Percentiles rank a stretch among this genome's conserved stretches.
phyloP scores from a whole-genome alignment of 2,888 invertebrate species.

The Chalcis sispes region DNA sequence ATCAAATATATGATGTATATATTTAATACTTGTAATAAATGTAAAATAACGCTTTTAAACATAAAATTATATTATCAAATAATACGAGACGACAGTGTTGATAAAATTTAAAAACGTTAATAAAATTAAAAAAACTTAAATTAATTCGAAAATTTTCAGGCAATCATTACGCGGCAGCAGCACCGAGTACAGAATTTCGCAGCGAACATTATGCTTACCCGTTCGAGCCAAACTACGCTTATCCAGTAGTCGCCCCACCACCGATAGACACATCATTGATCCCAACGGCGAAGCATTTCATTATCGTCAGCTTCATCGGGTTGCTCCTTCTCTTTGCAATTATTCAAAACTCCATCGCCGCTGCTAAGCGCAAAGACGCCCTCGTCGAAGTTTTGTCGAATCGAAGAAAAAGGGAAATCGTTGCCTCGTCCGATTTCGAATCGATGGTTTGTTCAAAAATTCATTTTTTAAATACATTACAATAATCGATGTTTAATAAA shows the following conservation, averaged over 20 bases:
- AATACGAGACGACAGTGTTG: too few species aligned
- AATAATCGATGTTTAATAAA: neutral
- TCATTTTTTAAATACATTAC: neutral
- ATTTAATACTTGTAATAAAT: too few species aligned
- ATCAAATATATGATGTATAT: too few species aligned
- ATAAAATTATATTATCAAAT: too few species aligned
- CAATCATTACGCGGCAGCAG: constrained; percentile 31
- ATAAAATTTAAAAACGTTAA: too few species aligned
- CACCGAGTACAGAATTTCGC: constrained; percentile 58
- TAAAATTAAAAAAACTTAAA: too few species aligned
- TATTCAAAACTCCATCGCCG: constrained; percentile 71
- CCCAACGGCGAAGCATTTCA: constrained; percentile 69
- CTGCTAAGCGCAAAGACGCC: constrained; percentile 68
- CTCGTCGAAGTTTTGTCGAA: constrained; percentile 68
- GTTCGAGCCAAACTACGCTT: constrained; percentile 61
- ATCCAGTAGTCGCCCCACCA: constrained; percentile 57
- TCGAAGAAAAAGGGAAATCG: constrained; percentile 67
- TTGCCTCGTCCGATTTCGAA: constrained; percentile 27
- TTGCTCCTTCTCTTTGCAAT: constrained; percentile 72
- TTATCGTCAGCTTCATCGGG: constrained; percentile 73
- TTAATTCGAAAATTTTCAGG: constrained; percentile 27
- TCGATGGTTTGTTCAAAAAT: constrained; percentile 26
- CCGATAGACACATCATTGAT: constrained; percentile 63
- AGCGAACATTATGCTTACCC: constrained; percentile 64
- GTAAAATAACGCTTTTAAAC: too few species aligned